These are phyloP conservation scores for Neosilurus hyrtlii DNA, from an alignment of 2,797 vertebrate genomes.

Conservation along the genomic window DNA sequence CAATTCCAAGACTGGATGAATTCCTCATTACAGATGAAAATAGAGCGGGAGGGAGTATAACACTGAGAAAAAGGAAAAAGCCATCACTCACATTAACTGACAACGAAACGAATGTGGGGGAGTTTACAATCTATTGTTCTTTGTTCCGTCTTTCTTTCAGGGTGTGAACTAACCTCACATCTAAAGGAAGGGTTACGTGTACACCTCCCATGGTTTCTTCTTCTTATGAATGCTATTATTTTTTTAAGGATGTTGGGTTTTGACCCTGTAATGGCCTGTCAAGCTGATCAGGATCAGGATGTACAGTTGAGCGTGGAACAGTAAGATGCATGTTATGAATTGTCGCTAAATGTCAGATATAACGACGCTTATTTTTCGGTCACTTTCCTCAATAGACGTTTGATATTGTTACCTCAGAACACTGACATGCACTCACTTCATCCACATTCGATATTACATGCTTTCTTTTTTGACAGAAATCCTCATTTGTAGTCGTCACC, in stretches of 20 bases:
- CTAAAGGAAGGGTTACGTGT: neutral
- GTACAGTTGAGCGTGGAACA: neutral
- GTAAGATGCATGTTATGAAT: neutral
- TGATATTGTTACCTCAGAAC: neutral
- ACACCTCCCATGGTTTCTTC: neutral
- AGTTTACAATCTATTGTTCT: constrained; percentile 9
- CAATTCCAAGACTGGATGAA: constrained; percentile 55
- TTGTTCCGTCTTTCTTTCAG: constrained; percentile 41
- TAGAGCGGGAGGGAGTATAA: constrained; percentile 20
- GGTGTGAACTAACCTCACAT: neutral
- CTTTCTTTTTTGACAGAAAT: neutral
- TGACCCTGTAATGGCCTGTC: too few relatives aligned
- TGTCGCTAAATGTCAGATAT: neutral
- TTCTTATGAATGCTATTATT: neutral
- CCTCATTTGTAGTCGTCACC: neutral
- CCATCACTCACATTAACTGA: constrained; percentile 12
- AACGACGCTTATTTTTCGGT: neutral
- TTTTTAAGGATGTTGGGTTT: neutral
- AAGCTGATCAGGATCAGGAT: too few relatives aligned
- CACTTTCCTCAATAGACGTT: neutral
- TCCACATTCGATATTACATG: neutral
- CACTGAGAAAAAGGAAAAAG: constrained; percentile 28
- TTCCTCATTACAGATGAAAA: constrained; percentile 35
- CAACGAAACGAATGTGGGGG: constrained; percentile 26
- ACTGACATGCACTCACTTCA: neutral